Evolutionary conservation across 2,113 vertebrate genomes (phyloP), one percentile per base, ranked within the genome.

Genomic region (Barbus barbus): DNA sequence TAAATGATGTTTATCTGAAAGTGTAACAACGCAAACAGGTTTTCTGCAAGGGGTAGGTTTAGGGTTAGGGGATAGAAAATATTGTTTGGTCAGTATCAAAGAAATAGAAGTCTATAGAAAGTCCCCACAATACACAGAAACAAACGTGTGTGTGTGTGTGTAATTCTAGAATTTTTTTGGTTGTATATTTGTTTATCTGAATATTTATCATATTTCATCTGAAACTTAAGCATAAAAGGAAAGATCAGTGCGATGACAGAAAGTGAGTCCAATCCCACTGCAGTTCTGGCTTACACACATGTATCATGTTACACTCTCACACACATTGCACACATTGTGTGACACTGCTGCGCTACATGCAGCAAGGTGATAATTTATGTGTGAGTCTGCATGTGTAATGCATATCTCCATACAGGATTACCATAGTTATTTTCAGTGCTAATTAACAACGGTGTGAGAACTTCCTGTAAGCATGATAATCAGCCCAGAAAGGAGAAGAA

Each of bases 381-480:
- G 33, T 26, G 22, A 28, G 69, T 46, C 5, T 76, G 31, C 38
- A 33, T 46, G 69, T 63, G 53, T 11, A n/a, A 63, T 51, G 41
- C 38, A 73, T 74, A 33, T 31, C n/a, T 48, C 77, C 24, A 44
- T 31, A 46, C 26, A 38, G 41, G 79, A 33, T 38, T 81, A 18
- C 78, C 18, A 16, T 63, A 58, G 56, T 44, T 81, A 80, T 84
- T 84, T 84, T 81, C 60, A 81, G 63, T 14, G n/a, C 58, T 86
- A 86, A 86, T 86, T 86, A 86, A 65, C 11, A 56, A 58, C 18
- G 36, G 76, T 83, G 48, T 61, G n/a, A 73, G 44, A 83, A 24
- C 69, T 67, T 84, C 26, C 60, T 74, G 41, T 56, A 74, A 73
- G 28, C 82, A 65, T 65, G 41, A 28, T n/a, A 69, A 53, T 56